Conservation (phyloP, 64 coral and sea anemone species). For the Acropora yongei region DNA sequence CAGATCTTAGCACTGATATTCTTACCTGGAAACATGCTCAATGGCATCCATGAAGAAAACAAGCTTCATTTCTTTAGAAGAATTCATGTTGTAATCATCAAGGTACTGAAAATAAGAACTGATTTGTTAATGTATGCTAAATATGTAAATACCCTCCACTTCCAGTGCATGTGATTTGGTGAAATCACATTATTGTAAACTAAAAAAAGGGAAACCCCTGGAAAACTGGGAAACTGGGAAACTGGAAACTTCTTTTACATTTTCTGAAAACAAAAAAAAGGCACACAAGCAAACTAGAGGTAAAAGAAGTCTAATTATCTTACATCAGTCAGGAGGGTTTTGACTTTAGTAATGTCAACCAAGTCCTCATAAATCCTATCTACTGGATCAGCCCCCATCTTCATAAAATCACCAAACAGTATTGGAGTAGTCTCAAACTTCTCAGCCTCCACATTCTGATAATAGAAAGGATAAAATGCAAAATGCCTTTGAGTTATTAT, state of each 20-base stretch:
- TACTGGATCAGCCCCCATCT: conserved; percentile 91
- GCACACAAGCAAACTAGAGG: not conserved
- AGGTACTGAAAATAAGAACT: conserved; percentile 64
- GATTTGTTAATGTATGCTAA: no score
- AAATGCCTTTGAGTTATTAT: not conserved
- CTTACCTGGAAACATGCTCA: conserved; percentile 93
- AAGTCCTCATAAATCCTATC: conserved; percentile 95
- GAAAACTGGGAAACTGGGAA: no score
- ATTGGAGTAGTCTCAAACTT: conserved; percentile 90
- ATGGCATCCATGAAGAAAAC: conserved; percentile 99
- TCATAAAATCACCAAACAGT: conserved; percentile 99
- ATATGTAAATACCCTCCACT: no score
- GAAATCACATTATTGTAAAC: no score
- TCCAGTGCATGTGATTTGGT: no score
- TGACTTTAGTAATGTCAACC: conserved; percentile 86
- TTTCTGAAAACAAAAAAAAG: not conserved
- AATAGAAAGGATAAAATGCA: not conserved
- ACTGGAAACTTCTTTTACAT: no score
- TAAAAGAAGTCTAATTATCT: not conserved
- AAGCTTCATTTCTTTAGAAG: conserved; percentile 99
- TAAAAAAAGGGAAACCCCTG: no score
- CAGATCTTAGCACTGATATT: not conserved
- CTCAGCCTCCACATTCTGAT: conserved; percentile 82
- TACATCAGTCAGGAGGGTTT: conserved; percentile 87
- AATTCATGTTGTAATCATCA: conserved; percentile 98